These are phyloP conservation scores for Siniperca scherzeri DNA, from an alignment of 2,797 vertebrate species.

Conservation along the genomic window DNA sequence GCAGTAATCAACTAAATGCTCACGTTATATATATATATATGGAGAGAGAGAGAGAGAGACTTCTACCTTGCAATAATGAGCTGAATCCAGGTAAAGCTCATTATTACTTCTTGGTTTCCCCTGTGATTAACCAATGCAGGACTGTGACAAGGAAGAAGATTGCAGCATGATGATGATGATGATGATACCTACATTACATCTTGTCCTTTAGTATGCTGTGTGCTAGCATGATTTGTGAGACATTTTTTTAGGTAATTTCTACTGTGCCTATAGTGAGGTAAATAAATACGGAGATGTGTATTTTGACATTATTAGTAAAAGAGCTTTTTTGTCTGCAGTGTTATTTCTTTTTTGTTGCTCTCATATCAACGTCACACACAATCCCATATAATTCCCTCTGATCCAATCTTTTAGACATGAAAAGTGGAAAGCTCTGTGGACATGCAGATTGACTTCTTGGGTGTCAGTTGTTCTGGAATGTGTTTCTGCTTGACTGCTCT, in stretches of 20 bases:
- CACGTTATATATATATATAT: too few relatives aligned
- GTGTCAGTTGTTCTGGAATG: not conserved
- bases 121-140: not conserved
- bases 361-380: not conserved
- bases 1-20: not conserved
- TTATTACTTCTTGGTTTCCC: too few relatives aligned
- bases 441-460: not conserved
- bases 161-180: too few relatives aligned
- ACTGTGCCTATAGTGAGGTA: not conserved
- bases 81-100: not conserved
- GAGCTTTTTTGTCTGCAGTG: not conserved
- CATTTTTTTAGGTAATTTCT: not conserved
- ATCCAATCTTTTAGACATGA: not conserved
- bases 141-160: not conserved
- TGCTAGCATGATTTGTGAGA: not conserved
- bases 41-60: not conserved
- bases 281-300: not conserved
- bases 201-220: not conserved
- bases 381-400: not conserved
- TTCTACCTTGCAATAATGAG: not conserved
- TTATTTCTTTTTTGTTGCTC: too few relatives aligned
- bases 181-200: not conserved
- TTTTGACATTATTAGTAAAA: not conserved
- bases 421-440: constrained; percentile 3
- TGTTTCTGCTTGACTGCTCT: not conserved